Evolutionary conservation across 2,888 invertebrate species (phyloP), one percentile per base, ranked within the genome.

Genomic region (Ochropleura leucogaster): DNA sequence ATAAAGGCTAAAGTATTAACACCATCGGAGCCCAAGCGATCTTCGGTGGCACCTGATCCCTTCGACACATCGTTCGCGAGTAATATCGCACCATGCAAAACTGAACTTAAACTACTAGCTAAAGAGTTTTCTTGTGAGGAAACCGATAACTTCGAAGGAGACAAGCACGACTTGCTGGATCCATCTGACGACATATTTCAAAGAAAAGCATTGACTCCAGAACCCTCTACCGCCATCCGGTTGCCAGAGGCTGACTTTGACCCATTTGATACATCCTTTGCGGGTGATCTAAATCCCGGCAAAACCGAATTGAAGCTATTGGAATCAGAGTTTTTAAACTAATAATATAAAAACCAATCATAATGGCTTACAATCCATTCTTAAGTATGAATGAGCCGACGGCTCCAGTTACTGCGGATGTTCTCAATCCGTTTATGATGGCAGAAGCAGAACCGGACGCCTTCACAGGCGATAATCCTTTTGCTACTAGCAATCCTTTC

Each of bases 21-120:
- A 14, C 96, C 96, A 10, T 91, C 91, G 8, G 93, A 89, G 18
- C 94, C 91, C 3, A 77, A 77, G 51, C 68, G 20, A 70, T 68
- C 68, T 0, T 97, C 97, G 0, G 94, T 97, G n/a, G 71, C 96
- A 85, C 92, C 95, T 12, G 98, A 98, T 95, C 99, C 99, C 0
- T 99, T 99, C 91, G 99, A 99, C 90, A 99, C 99, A 0, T 98
- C 98, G 0, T 98, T 98, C 87, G 98, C 98, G 0, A 97, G 96
- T 74, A 98, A 98, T 89, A 97, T 98, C 72, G 95, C 97, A 68
- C 98, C 98, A 0, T 98, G 98, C 6, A 98, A 97, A 93, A 98
- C 98, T 3, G 98, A 98, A 92, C 95, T 98, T 14, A 98, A 98
- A 91, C 93, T 98, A 57, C 90, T 98, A 40, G 98, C 98, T 85